Base-by-base conservation (phyloP, 2,113 vertebrate genomes). In the Fulica atra region DNA sequence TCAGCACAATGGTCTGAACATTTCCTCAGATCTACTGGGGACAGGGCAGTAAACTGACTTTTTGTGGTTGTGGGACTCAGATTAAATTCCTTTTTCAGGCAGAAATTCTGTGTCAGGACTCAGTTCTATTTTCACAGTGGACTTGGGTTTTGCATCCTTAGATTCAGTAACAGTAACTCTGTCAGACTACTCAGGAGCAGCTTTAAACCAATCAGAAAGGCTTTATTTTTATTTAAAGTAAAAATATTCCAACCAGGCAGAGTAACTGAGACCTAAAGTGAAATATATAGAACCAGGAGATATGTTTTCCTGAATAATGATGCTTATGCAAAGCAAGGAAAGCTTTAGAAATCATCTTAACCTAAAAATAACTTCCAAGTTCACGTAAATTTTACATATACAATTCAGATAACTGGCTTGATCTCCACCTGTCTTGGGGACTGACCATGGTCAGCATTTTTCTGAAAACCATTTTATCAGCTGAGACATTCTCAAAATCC, bases 311-410 rank as follows among this genome's bases (percentile, higher is more conserved):
- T 71, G 36, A 64, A 89, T 50, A n/a, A 51, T 8, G 15, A 13
- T 36, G 35, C 56, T 46, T 40, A 42, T 26, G 60, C 68, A 80
- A 90, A 97, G 91, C 96, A 95, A 42, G 65, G 73, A 40, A 61
- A 95, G 60, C 84, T 95, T 94, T 94, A 90, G 95, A 97, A 86
- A 96, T 65, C 78, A 95, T 69, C 36, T 79, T 71, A 91, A 83
- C 71, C 93, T 97, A 96, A 96, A 96, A 95, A 92, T 93, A 94
- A 63, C 95, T 96, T 96, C 89, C 93, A 96, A 97, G 82, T 83
- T 86, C 71, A 44, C 72, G 69, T 68, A 94, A 86, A 92, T 96
- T 95, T 70, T 19, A 42, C 28, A 38, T 92, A 89, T 65, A 48
- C 21, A 65, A 51, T 46, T 91, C 81, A 79, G 95, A 72, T 82